Percentiles rank a stretch among this genome's conserved stretches.
Evolutionary conservation across 1,140 invertebrate species (phyloP).

Genomic region (Drosophila nigrodunni): DNA sequence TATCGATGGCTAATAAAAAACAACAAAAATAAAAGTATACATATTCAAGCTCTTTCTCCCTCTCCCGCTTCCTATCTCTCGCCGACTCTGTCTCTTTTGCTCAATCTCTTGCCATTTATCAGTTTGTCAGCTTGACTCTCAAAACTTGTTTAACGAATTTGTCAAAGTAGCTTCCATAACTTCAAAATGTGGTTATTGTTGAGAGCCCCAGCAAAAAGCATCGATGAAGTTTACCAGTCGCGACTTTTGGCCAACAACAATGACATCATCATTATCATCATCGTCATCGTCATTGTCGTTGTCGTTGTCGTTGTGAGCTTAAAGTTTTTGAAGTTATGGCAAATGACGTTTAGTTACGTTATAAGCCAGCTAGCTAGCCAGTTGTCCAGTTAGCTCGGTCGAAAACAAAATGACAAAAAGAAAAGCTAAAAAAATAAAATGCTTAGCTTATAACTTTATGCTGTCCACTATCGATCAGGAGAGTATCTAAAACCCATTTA

Average conservation of each 20-base stretch:
- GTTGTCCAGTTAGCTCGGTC: slow-evolving; percentile 7
- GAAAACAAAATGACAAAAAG: slow-evolving; percentile 23
- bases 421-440: slow-evolving; percentile 16
- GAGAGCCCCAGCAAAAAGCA: neutral
- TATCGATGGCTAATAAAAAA: slow-evolving; percentile 38
- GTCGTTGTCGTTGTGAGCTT: slow-evolving; percentile 79
- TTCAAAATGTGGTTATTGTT: slow-evolving; percentile 40
- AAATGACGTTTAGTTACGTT: slow-evolving; percentile 65
- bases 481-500: slow-evolving; percentile 26
- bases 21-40: slow-evolving; percentile 11
- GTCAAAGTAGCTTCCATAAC: slow-evolving; percentile 78
- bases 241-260: slow-evolving; percentile 62
- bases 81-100: slow-evolving; percentile 10
- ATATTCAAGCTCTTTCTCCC: slow-evolving; percentile 1
- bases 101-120: slow-evolving; percentile 11
- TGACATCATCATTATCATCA: slow-evolving; percentile 2
- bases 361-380: slow-evolving; percentile 26
- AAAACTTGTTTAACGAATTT: slow-evolving; percentile 80
- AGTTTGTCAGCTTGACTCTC: slow-evolving; percentile 27
- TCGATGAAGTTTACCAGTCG: slow-evolving; percentile 60
- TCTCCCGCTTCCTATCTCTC: slow-evolving; percentile 8
- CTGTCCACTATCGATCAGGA: slow-evolving; percentile 19
- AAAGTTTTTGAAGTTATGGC: slow-evolving; percentile 75
- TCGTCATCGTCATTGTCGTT: slow-evolving; percentile 20
- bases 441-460: slow-evolving; percentile 19